Evolutionary conservation across 2,113 vertebrate genomes (phyloP).

Genomic region (Sinocyclocheilus anophthalmus): DNA sequence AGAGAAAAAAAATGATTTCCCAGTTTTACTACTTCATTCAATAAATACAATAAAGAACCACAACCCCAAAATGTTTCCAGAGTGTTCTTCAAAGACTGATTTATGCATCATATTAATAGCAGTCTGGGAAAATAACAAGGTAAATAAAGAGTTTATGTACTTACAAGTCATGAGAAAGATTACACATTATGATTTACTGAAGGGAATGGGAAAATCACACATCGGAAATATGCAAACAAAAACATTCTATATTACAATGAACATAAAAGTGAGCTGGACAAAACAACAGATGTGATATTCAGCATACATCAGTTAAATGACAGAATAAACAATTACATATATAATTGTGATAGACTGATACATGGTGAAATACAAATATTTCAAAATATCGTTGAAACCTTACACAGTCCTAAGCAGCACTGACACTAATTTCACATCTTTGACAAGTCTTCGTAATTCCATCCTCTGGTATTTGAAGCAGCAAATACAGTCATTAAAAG

Average conservation of each 20-base stretch:
- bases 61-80: constrained; percentile 1
- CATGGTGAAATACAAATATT: not conserved
- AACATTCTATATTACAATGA: not conserved
- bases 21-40: not conserved
- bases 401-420: not conserved
- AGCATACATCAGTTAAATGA: not conserved
- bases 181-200: not conserved
- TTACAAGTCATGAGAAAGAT: not conserved
- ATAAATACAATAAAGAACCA: constrained; percentile 10
- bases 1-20: not conserved
- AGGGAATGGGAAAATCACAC: not conserved
- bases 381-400: not conserved
- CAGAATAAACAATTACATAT: not conserved
- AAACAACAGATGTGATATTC: not conserved
- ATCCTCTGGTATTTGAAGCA: not conserved
- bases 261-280: not conserved
- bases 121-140: not conserved
- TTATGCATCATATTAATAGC: not conserved
- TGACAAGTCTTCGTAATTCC: not conserved
- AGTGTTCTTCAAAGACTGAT: not conserved
- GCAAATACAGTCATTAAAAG: not conserved
- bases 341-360: not conserved
- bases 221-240: not conserved
- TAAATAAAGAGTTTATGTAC: not conserved
- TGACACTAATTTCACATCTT: not conserved